Base-by-base conservation (phyloP, 2,113 vertebrate genomes). In the Serilophus lunatus region DNA sequence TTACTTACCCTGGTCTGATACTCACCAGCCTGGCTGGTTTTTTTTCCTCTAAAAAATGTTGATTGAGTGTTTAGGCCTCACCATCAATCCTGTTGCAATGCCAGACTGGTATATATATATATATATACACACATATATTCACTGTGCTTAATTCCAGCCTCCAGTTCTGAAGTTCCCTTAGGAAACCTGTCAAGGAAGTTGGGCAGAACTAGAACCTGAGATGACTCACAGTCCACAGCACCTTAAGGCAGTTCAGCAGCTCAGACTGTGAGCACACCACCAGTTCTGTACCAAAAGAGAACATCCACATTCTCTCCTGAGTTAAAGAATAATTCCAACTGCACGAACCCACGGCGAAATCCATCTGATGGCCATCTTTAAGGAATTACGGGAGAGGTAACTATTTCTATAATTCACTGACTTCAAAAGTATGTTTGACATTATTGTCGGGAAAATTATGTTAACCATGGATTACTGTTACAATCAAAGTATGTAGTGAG, bases 391-490 rank as follows among this genome's bases (percentile, higher is more conserved):
- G 95, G 88, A 94, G 88, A 97, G 88, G 96, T 84, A 97, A 97
- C 96, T 90, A 93, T 96, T 97, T 96, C 96, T 96, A 96, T 97
- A 97, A 97, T 97, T 97, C 97, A 97, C 96, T 23, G 88, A 97
- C 96, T 97, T 97, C 97, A 97, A 97, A 97, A 97, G 97, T 97
- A 95, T 97, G 96, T 97, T 97, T 97, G 97, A 97, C 97, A 97
- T 97, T 97, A 97, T 97, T 97, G 97, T 97, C 94, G 95, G 95
- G 96, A 97, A 97, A 97, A 97, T 97, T 97, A 97, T 97, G 97
- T 97, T 97, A 97, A 97, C 97, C 96, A 93, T 97, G 96, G 97
- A 97, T 97, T 97, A 97, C 96, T 96, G 97, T 97, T 97, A 97
- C 97, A 97, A 97, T 97, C 97, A 97, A 97, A 97, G 97, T 96